Evolutionary conservation across 2,113 vertebrate species (phyloP), one percentile per base, ranked within the genome.

Genomic region (Amazona guildingii): DNA sequence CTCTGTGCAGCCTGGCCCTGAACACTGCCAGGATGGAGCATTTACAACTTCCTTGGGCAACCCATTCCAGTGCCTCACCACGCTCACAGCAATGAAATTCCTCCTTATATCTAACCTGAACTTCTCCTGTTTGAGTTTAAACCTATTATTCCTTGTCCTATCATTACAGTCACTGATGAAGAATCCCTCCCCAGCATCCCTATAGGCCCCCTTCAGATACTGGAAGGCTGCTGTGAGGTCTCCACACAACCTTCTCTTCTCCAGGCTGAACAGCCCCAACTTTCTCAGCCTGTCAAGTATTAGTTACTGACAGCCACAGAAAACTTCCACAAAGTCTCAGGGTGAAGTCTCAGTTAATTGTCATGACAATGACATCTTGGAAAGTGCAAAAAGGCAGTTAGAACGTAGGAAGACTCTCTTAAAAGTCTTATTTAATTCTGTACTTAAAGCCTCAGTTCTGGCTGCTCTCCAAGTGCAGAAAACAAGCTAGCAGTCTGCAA

Each of bases 351-450:
- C 37, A 43, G 7, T n/a, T 49, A 82, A 41, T 24, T 90, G 31
- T 64, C 86, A 93, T 25, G 24, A 80, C 44, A 97, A 18, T 73
- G 70, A 92, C 79, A 95, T 83, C 90, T 95, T 85, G 77, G 92
- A 79, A 86, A 94, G 75, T 55, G 23, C 74, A 92, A 94, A 96
- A 94, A 88, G 37, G 64, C 27, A 81, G 52, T 83, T 63, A 94
- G 82, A 92, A 95, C 3, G 13, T 64, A 91, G 61, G 86, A 95
- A 95, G 55, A n/a, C 33, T 88, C n/a, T 29, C 35, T 73, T 51
- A 12, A 23, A 90, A 92, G 62, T 91, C 80, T 93, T 84, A 93
- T 78, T 96, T 95, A 92, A 92, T 87, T 81, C 66, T 94, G 16
- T 84, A 89, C 66, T 79, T 57, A 48, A 88, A 79, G 78, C 57